Conservation (phyloP, 2,888 invertebrate genomes). For the Vanessa cardui region DNA sequence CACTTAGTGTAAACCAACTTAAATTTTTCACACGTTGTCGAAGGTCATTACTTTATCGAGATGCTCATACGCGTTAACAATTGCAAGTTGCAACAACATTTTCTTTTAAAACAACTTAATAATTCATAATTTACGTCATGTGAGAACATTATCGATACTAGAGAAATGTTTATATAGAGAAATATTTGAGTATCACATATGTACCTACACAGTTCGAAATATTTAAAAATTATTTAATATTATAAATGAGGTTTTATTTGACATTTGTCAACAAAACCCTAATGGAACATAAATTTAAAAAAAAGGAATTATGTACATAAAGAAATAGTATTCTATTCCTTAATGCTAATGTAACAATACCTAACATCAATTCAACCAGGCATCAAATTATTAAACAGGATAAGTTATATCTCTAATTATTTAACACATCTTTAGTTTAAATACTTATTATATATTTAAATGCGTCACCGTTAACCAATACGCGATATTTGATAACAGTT, state of each 20-base stretch:
- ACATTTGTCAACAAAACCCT: too few species aligned
- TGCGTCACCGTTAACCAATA: slow-evolving; percentile 38
- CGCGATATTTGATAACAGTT: slow-evolving; percentile 54
- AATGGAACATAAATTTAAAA: too few species aligned
- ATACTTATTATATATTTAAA: slow-evolving; percentile 11
- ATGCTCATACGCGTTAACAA: neutral
- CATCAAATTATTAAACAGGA: neutral
- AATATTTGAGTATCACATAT: too few species aligned
- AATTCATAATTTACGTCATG: neutral
- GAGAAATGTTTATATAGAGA: too few species aligned
- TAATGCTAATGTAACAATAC: too few species aligned
- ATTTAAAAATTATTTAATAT: too few species aligned
- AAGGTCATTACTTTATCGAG: neutral
- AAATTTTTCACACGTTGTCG: neutral
- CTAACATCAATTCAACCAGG: too few species aligned
- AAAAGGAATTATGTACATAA: too few species aligned
- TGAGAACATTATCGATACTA: too few species aligned
- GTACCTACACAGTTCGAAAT: too few species aligned
- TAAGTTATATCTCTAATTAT: neutral
- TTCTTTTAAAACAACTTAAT: neutral
- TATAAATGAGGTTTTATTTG: too few species aligned
- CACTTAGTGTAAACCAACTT: neutral
- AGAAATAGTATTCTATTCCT: too few species aligned
- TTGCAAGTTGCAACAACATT: neutral
- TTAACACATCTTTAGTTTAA: neutral